phyloP scores from a whole-genome alignment of 2,113 vertebrate species.

The Aythya baeri region DNA sequence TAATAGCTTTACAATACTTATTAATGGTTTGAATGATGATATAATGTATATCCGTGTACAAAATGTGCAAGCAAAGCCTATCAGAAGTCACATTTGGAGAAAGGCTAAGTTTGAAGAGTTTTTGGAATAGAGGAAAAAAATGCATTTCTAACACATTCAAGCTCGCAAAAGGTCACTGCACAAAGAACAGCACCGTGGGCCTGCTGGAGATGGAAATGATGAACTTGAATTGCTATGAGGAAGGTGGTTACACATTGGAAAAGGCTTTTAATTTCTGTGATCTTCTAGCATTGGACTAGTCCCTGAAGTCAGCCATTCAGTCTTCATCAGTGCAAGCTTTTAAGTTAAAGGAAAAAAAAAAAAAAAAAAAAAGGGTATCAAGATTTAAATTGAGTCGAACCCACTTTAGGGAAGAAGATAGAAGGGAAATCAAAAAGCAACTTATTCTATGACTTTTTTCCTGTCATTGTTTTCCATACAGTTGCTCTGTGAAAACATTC shows the following conservation, averaged over 20 bases:
- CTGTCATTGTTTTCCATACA: background rate
- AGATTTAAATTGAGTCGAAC: background rate
- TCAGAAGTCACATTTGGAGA: background rate
- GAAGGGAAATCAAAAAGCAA: too few species aligned
- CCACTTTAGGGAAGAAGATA: background rate
- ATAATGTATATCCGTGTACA: background rate
- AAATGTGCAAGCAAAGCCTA: background rate
- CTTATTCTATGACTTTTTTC: background rate
- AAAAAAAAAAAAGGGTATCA: background rate
- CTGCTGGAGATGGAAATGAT: background rate
- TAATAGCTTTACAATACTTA: background rate
- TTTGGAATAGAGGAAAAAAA: background rate
- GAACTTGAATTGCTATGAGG: background rate
- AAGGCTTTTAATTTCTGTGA: background rate
- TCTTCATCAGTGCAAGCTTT: background rate
- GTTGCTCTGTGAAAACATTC: background rate
- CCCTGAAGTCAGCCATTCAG: background rate
- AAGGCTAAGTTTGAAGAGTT: background rate
- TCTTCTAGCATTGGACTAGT: background rate
- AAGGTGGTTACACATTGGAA: background rate
- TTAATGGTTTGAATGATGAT: background rate
- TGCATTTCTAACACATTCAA: background rate
- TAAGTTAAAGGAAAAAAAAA: background rate
- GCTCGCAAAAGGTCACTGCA: rapidly evolving
- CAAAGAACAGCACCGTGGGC: background rate